phyloP scores from a whole-genome alignment of 2,113 vertebrate genomes.

The Bubo scandiacus region DNA sequence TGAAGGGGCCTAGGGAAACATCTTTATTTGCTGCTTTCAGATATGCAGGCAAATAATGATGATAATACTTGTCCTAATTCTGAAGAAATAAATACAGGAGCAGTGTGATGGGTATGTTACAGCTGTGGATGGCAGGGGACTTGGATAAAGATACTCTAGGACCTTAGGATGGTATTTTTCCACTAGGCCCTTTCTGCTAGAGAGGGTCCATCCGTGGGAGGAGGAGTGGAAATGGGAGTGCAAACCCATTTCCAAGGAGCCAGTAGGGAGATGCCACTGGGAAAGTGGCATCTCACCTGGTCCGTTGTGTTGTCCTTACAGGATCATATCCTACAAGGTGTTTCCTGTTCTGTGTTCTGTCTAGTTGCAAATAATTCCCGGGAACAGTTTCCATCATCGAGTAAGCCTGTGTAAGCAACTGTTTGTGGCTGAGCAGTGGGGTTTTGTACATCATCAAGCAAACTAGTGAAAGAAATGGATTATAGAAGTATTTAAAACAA shows the following conservation, averaged over 20 bases:
- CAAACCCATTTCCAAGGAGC: not conserved
- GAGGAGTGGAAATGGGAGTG: not conserved
- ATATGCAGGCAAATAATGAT: not conserved
- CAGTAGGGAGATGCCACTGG: not conserved
- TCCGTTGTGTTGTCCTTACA: rapidly evolving
- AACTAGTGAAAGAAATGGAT: not conserved
- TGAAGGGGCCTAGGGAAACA: not conserved
- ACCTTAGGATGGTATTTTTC: not conserved
- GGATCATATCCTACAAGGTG: not conserved
- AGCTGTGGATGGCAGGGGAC: not conserved
- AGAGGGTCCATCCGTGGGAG: not conserved
- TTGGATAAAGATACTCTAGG: not conserved
- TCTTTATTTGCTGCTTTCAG: not conserved
- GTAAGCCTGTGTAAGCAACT: not conserved
- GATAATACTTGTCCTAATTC: not conserved
- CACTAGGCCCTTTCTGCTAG: not conserved
- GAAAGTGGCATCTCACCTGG: not conserved
- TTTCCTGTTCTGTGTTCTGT: not conserved
- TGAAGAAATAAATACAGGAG: not conserved
- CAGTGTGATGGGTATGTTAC: not conserved
- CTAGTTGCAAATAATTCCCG: not conserved
- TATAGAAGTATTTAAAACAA: not conserved
- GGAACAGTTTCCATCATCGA: not conserved
- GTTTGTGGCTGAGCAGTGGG: not conserved
- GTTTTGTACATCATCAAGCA: not conserved